Evolutionary conservation across 2,888 invertebrate species (phyloP), one percentile per base, ranked within the genome.

Genomic region (Neelides folsomi): DNA sequence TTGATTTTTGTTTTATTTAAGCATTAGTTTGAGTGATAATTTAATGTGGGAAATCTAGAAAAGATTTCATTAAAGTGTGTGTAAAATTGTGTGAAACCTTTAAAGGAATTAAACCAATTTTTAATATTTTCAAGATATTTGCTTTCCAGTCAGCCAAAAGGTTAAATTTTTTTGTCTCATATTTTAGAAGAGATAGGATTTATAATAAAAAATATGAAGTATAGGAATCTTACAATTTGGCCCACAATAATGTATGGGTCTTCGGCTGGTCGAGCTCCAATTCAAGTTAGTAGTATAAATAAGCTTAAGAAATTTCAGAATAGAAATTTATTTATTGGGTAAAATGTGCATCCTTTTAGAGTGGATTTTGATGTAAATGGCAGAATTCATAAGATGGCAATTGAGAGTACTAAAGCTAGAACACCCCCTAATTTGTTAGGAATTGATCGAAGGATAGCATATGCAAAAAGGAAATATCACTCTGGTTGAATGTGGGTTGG

Each of bases 401-500:
- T 80, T 55, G 81, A 82, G 69, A 78, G 64, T 1, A 79, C 57
- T 72, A 83, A 66, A 0, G 79, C 79, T 66, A 82, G 71, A 44
- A 84, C 83, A 57, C 84, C 83, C 49, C 83, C 82, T 72, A 83
- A 67, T 76, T 86, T 84, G 73, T 82, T 84, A 6, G 84, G 83
- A 53, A 86, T 82, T 38, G 83, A 82, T 20, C 84, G 84, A 66
- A 86, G 63, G 74, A 86, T 84, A 15, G 83, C 81, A 70, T 85
- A 85, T 12, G 84, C 83, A 75, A 84, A 85, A 74, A 86, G 69
- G 66, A 85, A 86, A 69, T 86, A 86, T 79, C 83, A 86, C 77
- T 86, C 85, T 43, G 83, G 84, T 77, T 85, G 81, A 73, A 85
- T 85, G 67, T 84, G 84, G 7, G 76, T 68, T 0, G 84, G 83